phyloP scores from a whole-genome alignment of 2,797 vertebrate genomes.

The Kryptolebias ocellatus region DNA sequence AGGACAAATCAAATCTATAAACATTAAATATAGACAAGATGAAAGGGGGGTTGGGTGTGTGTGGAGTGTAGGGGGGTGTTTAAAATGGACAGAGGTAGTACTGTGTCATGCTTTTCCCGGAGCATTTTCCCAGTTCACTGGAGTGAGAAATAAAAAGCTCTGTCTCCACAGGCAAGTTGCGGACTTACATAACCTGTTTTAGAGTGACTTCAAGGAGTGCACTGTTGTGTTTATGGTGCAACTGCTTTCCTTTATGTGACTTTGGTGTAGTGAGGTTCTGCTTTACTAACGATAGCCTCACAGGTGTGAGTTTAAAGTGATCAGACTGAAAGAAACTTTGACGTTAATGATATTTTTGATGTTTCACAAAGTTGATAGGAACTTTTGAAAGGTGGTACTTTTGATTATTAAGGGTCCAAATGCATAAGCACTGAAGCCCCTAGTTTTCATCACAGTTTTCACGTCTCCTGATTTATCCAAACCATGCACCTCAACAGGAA shows the following conservation, averaged over 20 bases:
- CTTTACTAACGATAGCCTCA: constrained; percentile 10
- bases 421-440: neutral
- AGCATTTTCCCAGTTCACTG: constrained; percentile 63
- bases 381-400: neutral
- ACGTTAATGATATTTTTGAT: neutral
- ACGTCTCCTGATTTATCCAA: too few relatives aligned
- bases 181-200: constrained; percentile 63
- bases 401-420: neutral
- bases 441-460: too few relatives aligned
- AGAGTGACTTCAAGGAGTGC: constrained; percentile 36
- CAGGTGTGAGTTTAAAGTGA: neutral
- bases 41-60: neutral
- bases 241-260: constrained; percentile 19
- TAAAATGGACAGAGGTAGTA: constrained; percentile 54
- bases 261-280: constrained; percentile 13
- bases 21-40: constrained; percentile 70
- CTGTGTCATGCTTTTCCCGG: constrained; percentile 62
- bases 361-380: constrained; percentile 2
- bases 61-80: neutral
- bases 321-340: neutral
- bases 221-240: constrained; percentile 13
- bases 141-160: constrained; percentile 70
- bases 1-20: constrained; percentile 53
- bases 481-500: too few relatives aligned
- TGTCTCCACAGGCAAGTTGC: constrained; percentile 56